These are phyloP conservation scores for Drosophila serrata DNA, from an alignment of 1,140 invertebrate genomes.

Conservation along the genomic window DNA sequence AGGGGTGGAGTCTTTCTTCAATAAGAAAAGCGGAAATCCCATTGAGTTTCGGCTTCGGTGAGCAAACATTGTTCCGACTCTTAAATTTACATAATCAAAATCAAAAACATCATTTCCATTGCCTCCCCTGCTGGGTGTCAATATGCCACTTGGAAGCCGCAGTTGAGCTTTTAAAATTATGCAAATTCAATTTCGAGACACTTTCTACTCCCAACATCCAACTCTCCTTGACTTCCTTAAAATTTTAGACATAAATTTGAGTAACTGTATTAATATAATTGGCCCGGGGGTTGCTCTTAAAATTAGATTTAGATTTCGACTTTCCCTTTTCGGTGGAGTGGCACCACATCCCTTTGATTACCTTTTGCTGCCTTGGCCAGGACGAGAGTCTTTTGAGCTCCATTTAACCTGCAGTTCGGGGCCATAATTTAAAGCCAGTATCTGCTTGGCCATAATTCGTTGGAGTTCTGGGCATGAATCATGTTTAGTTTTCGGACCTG, in stretches of 20 bases:
- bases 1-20: not conserved
- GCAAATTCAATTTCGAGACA: constrained; percentile 84
- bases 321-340: constrained; percentile 1
- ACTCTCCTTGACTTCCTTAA: constrained; percentile 23
- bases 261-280: constrained; percentile 84
- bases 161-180: constrained; percentile 82
- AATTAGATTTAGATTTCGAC: constrained; percentile 70
- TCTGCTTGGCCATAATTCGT: constrained; percentile 61
- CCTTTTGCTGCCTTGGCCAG: constrained; percentile 34
- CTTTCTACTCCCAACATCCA: constrained; percentile 24
- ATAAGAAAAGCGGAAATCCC: constrained; percentile 14
- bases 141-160: constrained; percentile 81
- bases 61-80: constrained; percentile 80
- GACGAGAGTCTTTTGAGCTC: constrained; percentile 29
- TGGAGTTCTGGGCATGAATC: constrained; percentile 53
- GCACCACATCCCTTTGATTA: constrained; percentile 23
- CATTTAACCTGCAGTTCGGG: constrained; percentile 35
- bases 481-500: constrained; percentile 69
- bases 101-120: constrained; percentile 82
- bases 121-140: constrained; percentile 52
- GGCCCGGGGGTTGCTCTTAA: constrained; percentile 70
- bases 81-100: constrained; percentile 85
- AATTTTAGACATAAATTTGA: constrained; percentile 72
- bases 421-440: constrained; percentile 70
- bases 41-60: constrained; percentile 64